phyloP scores from a whole-genome alignment of 2,888 invertebrate species.

The Anodontia alba region DNA sequence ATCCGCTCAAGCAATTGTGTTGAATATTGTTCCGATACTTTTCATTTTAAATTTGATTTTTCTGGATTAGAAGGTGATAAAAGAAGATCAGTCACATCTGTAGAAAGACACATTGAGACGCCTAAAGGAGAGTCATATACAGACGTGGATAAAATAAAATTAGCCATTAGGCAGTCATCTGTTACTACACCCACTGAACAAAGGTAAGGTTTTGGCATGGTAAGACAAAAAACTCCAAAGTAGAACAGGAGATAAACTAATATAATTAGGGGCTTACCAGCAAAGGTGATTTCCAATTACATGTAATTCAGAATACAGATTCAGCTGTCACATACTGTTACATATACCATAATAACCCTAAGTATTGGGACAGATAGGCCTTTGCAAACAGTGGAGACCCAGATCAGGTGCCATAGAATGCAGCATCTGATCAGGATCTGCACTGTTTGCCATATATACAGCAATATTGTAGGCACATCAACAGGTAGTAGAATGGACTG shows the following conservation, averaged over 20 bases:
- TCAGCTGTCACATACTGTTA: too few species aligned
- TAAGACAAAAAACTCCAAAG: constrained; percentile 29
- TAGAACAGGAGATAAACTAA: neutral
- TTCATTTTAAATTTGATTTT: constrained; percentile 73
- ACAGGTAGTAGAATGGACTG: too few species aligned
- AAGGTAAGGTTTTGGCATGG: constrained; percentile 55
- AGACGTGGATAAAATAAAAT: constrained; percentile 61
- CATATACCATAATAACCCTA: too few species aligned
- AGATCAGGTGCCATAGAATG: too few species aligned
- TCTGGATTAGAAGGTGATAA: constrained; percentile 67
- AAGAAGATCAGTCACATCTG: constrained; percentile 52
- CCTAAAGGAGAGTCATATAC: constrained; percentile 42
- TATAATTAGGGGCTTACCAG: too few species aligned
- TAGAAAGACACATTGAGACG: constrained; percentile 46
- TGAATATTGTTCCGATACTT: constrained; percentile 67
- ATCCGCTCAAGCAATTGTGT: constrained; percentile 45
- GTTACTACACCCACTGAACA: constrained; percentile 42
- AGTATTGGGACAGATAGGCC: too few species aligned
- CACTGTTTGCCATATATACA: too few species aligned
- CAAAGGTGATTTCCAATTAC: too few species aligned
- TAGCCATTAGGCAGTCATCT: constrained; percentile 49
- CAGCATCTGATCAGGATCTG: too few species aligned
- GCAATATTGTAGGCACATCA: too few species aligned
- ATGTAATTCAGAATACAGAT: too few species aligned
- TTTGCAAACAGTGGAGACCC: too few species aligned